These are phyloP conservation scores for Drosophila cyrtoloma DNA, from an alignment of 2,888 invertebrate genomes.

Conservation along the genomic window DNA sequence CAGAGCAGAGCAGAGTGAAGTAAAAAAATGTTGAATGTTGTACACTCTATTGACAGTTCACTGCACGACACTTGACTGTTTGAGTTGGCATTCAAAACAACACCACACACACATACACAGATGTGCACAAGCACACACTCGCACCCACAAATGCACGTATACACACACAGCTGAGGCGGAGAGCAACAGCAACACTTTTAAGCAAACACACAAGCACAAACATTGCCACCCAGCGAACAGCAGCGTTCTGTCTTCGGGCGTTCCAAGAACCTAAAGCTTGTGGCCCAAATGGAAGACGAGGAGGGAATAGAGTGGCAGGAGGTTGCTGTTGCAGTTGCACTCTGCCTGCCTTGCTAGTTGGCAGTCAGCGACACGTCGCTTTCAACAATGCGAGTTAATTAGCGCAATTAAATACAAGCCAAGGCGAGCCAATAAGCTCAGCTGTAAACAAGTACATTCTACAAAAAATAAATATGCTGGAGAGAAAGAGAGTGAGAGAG, in stretches of 20 bases:
- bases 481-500: background rate
- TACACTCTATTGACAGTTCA: constrained; percentile 78
- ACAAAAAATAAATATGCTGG: constrained; percentile 13
- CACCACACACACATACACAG: constrained; percentile 35
- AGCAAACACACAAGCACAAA: constrained; percentile 64
- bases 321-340: constrained; percentile 26
- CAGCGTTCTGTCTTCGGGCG: constrained; percentile 61
- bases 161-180: constrained; percentile 25
- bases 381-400: constrained; percentile 77
- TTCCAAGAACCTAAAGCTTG: constrained; percentile 21
- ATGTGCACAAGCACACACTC: background rate
- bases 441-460: constrained; percentile 29
- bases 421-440: constrained; percentile 35
- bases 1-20: constrained; percentile 9
- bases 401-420: constrained; percentile 70
- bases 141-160: constrained; percentile 7
- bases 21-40: constrained; percentile 40
- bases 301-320: background rate
- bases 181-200: constrained; percentile 56
- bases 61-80: constrained; percentile 80
- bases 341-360: constrained; percentile 17
- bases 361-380: constrained; percentile 60
- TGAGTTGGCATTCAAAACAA: constrained; percentile 77
- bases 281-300: background rate
- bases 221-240: constrained; percentile 6